phyloP scores from a whole-genome alignment of 2,797 vertebrate genomes.

The Ceyx erithaca region DNA sequence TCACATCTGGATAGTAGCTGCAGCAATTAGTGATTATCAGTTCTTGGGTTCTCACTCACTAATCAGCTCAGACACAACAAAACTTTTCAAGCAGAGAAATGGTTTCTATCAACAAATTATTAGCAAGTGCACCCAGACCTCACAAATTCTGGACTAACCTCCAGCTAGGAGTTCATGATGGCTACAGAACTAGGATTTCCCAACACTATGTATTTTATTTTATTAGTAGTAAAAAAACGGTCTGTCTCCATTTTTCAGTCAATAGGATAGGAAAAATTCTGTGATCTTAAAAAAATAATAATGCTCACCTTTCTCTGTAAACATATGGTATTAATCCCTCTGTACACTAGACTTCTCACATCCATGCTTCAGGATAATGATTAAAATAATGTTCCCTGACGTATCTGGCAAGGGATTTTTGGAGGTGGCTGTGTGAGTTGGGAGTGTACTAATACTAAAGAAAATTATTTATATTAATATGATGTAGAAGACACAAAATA shows the following conservation, averaged over 20 bases:
- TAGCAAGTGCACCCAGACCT: neutral
- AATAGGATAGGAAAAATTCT: neutral
- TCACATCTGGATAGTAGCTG: neutral
- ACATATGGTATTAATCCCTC: neutral
- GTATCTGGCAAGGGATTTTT: neutral
- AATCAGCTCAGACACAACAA: neutral
- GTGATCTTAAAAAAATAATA: neutral
- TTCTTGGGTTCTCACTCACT: neutral
- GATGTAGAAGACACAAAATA: neutral
- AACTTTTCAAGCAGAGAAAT: neutral
- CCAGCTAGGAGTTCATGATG: neutral
- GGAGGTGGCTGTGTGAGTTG: neutral
- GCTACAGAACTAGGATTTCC: neutral
- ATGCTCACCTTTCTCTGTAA: neutral
- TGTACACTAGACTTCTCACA: neutral
- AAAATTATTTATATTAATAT: neutral
- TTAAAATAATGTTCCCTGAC: neutral
- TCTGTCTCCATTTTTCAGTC: neutral
- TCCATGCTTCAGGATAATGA: neutral
- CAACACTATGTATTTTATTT: neutral
- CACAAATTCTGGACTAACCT: neutral
- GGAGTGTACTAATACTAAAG: neutral
- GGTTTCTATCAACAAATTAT: neutral
- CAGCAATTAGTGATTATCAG: neutral
- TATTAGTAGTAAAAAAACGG: neutral